Base-by-base conservation (phyloP, 2,113 vertebrate species). In the Diadophis punctatus region DNA sequence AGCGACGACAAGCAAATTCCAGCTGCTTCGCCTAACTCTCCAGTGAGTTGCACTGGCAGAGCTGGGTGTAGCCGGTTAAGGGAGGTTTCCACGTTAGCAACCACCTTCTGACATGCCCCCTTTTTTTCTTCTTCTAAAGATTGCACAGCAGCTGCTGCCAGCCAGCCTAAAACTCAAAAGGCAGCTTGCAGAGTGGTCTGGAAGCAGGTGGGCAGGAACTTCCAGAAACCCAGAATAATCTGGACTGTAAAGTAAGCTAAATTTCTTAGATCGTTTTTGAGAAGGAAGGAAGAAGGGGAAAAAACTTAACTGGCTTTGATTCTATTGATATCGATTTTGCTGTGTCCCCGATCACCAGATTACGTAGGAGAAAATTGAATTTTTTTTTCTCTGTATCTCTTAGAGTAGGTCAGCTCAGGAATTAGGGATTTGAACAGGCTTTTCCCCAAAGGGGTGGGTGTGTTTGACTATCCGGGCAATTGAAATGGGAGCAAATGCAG, bases 11-110 rank as follows among this genome's bases (percentile, higher is more conserved):
- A 9, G n/a, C 46, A 18, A 1, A 10, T 90, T 85, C 94, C 49
- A 95, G 94, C 95, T 92, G 95, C 94, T 93, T 89, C 34, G 91
- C 90, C 85, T n/a, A 91, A 88, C 95, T 93, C 94, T 94, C 91
- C 89, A 23, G 51, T 74, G 94, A 90, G 95, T 95, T 91, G 11
- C 39, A 25, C 7, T 25, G 51, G 10, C 55, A 95, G 95, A 94
- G 94, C 95, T 95, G 97, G 97, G 97, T 96, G 97, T 97, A 96
- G 93, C 95, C 93, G 85, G 1, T 43, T 60, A 48, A 94, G 96
- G 97, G 96, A 96, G 96, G 96, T 95, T 96, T 95, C 91, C n/a
- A 89, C 90, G 93, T 51, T 90, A 94, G 55, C 95, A 68, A 80
- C 60, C 95, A 95, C 97, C 2, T 92, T 53, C 39, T 94, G 96